These are phyloP conservation scores for Puma concolor DNA, from an alignment of 2,113 vertebrate genomes.

Conservation along the genomic window DNA sequence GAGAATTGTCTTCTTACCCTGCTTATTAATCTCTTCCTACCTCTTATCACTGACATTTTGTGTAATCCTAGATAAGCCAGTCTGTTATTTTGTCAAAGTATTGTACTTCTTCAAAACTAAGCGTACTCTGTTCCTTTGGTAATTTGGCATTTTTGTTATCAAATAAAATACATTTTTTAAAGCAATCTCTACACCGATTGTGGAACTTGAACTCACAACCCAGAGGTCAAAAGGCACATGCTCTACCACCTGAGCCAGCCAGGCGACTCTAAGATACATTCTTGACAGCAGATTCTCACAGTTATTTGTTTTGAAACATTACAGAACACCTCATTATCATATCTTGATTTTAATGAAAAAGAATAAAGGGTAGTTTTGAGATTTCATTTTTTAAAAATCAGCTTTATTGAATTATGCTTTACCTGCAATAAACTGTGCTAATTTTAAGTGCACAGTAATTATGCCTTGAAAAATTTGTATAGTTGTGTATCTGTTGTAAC, in stretches of 20 bases:
- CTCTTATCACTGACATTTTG: slow-evolving; percentile 1
- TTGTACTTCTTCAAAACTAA: slow-evolving; percentile 38
- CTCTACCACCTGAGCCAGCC: not conserved
- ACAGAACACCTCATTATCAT: not conserved
- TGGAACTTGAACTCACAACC: not conserved
- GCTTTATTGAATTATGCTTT: slow-evolving; percentile 27
- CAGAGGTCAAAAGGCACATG: not conserved
- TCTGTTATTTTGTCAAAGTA: not conserved
- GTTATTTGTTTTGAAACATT: slow-evolving; percentile 37
- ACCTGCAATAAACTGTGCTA: not conserved
- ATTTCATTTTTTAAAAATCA: not conserved
- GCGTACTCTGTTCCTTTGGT: not conserved
- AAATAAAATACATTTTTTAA: not conserved
- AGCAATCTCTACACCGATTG: not conserved
- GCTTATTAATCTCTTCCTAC: slow-evolving; percentile 4
- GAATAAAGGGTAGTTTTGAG: not conserved
- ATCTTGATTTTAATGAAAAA: slow-evolving; percentile 46
- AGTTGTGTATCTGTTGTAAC: not conserved
- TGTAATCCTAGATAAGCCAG: not conserved
- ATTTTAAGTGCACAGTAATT: slow-evolving; percentile 2
- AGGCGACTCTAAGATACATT: not conserved
- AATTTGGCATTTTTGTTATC: slow-evolving; percentile 41
- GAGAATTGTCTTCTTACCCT: not conserved
- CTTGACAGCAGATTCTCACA: slow-evolving; percentile 34
- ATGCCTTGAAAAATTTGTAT: not conserved